Conservation (phyloP, 1,140 invertebrate genomes). For the Olivierus martensii region DNA sequence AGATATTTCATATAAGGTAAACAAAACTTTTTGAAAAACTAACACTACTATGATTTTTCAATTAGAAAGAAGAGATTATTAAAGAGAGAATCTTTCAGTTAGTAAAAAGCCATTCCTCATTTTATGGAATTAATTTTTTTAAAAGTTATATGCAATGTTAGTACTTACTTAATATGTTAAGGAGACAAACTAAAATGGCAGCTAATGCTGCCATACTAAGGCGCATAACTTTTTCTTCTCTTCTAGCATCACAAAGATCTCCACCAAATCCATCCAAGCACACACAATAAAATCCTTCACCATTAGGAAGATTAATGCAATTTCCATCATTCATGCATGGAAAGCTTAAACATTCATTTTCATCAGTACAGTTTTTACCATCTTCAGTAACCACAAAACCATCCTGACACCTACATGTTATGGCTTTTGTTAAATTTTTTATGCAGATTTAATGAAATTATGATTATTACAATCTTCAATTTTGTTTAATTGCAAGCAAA, state of each 20-base stretch:
- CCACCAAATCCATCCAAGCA: conserved; percentile 87
- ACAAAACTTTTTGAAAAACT: too few relatives aligned
- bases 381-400: conserved; percentile 74
- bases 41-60: too few relatives aligned
- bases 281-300: conserved; percentile 25
- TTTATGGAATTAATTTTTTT: not conserved
- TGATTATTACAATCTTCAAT: too few relatives aligned
- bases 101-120: not conserved
- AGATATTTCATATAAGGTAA: too few relatives aligned
- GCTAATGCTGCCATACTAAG: conserved; percentile 85
- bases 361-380: conserved; percentile 80
- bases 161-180: conserved; percentile 82
- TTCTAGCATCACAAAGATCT: conserved; percentile 80
- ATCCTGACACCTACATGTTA: conserved; percentile 60
- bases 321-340: conserved; percentile 63
- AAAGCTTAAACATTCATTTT: conserved; percentile 82
- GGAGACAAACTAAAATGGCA: conserved; percentile 81
- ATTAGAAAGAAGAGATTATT: not conserved
- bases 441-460: too few relatives aligned
- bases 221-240: conserved; percentile 81
- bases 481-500: too few relatives aligned
- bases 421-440: too few relatives aligned
- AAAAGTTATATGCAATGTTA: not conserved
- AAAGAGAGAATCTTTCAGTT: not conserved
- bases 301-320: conserved; percentile 44